These are phyloP conservation scores for Melopsittacus undulatus DNA, from an alignment of 2,797 vertebrate genomes.

Conservation along the genomic window DNA sequence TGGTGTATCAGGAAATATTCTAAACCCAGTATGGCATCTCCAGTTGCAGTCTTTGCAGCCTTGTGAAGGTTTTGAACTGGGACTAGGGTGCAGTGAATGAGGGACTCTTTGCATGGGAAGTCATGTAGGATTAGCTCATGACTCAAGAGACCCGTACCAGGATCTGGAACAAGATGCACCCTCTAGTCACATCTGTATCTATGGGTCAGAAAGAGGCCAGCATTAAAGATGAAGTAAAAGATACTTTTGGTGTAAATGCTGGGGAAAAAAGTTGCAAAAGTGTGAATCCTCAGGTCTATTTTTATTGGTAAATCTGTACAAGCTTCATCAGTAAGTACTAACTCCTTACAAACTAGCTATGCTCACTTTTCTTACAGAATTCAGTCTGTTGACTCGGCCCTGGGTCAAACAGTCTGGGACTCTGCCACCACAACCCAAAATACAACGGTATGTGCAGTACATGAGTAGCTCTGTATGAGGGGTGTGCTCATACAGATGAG, in stretches of 20 bases:
- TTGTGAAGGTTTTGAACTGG: background rate
- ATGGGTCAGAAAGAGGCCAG: background rate
- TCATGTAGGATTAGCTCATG: fast-evolving
- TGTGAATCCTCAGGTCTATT: background rate
- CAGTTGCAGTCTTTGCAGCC: background rate
- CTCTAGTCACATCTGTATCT: fast-evolving
- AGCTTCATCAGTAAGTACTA: background rate
- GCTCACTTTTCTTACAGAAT: constrained; percentile 37
- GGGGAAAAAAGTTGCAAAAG: background rate
- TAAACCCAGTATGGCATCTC: background rate
- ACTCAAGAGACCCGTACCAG: background rate
- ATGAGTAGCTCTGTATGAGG: fast-evolving
- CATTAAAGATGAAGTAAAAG: background rate
- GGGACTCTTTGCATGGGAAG: background rate
- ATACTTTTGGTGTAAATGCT: background rate
- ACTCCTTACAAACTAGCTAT: background rate
- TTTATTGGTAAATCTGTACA: background rate
- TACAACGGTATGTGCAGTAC: background rate
- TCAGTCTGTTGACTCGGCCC: constrained; percentile 37
- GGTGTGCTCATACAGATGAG: background rate
- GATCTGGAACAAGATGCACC: background rate
- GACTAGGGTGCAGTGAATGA: background rate
- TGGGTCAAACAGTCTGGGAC: background rate
- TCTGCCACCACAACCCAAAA: background rate
- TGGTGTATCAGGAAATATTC: background rate